Base-by-base conservation (phyloP, 2,797 vertebrate genomes). In the Oceanodroma leucorhoa region DNA sequence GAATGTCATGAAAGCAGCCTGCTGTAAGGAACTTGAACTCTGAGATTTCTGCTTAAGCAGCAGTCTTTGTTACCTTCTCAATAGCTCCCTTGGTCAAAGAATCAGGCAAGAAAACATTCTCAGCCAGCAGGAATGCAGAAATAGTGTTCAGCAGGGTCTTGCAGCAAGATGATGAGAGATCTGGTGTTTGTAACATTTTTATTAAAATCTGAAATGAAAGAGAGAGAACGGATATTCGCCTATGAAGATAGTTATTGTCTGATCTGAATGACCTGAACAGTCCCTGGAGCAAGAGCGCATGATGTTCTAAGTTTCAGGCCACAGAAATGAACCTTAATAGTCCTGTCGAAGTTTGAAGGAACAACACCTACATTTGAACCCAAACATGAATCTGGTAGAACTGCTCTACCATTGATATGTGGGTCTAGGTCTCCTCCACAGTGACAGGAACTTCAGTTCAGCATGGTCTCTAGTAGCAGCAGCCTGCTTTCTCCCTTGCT, bases 111-210 rank as follows among this genome's bases (percentile, higher is more conserved):
- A 72, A 84, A 94, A 99, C 72, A 71, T 98, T 99, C 94, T 99
- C 98, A 5, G 98, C 98, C 11, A 99, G 98, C 61, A 99, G 97
- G 83, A 99, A 97, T 41, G 98, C 97, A 81, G 99, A 98, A 92
- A 98, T 94, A 40, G 98, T 98, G 95, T 98, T 98, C 77, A 99
- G 98, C 54, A 99, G 97, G 34, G 98, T 97, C 66, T 97, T 94
- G 72, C 87, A 97, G 96, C 99, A 99, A 87, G 98, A 86, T 22
- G 94, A 66, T 2, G 98, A 98, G 67, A 99, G 97, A 83, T 92
- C 62, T 0, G 97, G 92, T 54, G 97, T 97, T 92, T 97, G 97
- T 62, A 99, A 95, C 88, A 99, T 95, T 96, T 97, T 96, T 46
- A 98, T 84, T 86, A 99, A 97, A 23, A 95, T 97, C 99, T 99